A percentile compares a stretch with the other conserved stretches of the same genome.
phyloP scores from a whole-genome alignment of 2,113 vertebrate genomes.

The Alethe castanea region DNA sequence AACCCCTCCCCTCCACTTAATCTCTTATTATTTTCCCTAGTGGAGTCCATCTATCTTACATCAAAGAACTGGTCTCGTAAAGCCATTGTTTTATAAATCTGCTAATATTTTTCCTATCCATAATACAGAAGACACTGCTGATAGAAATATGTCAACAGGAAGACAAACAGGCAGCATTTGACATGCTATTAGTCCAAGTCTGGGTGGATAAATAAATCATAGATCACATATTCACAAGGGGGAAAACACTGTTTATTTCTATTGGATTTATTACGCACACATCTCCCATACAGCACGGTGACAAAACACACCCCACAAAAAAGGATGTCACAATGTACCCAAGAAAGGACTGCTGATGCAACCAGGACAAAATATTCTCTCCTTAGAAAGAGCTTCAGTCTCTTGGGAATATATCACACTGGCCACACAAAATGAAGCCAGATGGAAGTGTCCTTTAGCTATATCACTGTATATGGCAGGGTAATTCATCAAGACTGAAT shows the following conservation, averaged over 20 bases:
- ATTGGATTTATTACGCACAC: slow-evolving; percentile 37
- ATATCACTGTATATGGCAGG: background rate
- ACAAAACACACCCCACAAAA: slow-evolving; percentile 13
- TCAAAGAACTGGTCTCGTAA: slow-evolving; percentile 36
- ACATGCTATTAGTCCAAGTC: slow-evolving; percentile 43
- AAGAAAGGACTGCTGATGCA: background rate
- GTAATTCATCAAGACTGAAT: background rate
- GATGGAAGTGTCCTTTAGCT: background rate
- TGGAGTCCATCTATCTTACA: slow-evolving; percentile 47
- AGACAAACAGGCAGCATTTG: slow-evolving; percentile 60
- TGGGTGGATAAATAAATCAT: slow-evolving; percentile 54
- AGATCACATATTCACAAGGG: slow-evolving; percentile 37
- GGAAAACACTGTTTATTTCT: slow-evolving; percentile 55
- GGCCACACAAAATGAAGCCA: background rate
- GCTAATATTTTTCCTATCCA: slow-evolving; percentile 46
- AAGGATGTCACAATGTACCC: slow-evolving; percentile 9
- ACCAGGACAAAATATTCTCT: background rate
- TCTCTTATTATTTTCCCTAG: slow-evolving; percentile 30
- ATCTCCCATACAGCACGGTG: background rate
- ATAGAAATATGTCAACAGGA: slow-evolving; percentile 66
- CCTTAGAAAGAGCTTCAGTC: background rate
- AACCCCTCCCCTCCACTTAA: background rate
- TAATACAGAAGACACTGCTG: slow-evolving; percentile 56
- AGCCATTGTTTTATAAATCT: slow-evolving; percentile 59
- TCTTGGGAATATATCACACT: background rate